Percentiles rank a stretch among this genome's conserved stretches.
phyloP scores from a whole-genome alignment of 2,888 invertebrate species.

The Palloptera scutellata region DNA sequence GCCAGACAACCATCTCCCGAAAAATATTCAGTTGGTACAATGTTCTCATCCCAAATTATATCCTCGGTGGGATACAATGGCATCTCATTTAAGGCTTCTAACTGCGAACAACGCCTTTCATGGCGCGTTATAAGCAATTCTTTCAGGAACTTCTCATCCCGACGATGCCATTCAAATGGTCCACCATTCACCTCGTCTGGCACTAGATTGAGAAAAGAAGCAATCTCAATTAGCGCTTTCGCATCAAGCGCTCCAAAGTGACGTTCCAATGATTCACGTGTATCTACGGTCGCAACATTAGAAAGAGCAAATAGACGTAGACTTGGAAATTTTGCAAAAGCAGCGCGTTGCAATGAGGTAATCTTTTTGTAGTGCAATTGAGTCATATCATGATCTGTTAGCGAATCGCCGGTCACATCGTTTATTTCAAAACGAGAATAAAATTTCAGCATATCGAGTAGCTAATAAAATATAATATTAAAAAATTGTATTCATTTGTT shows the following conservation, averaged over 20 bases:
- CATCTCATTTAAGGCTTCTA: slow-evolving; percentile 96
- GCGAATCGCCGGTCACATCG: slow-evolving; percentile 92
- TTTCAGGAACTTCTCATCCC: slow-evolving; percentile 82
- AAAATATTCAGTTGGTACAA: slow-evolving; percentile 97
- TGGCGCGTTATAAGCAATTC: slow-evolving; percentile 88
- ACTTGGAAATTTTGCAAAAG: slow-evolving; percentile 90
- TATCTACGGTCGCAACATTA: slow-evolving; percentile 96
- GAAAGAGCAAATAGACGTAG: slow-evolving; percentile 86
- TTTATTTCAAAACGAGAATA: slow-evolving; percentile 98
- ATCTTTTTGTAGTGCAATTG: slow-evolving; percentile 92
- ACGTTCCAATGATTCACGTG: slow-evolving; percentile 75
- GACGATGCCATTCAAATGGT: slow-evolving; percentile 74
- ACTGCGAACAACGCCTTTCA: slow-evolving; percentile 87
- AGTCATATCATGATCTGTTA: slow-evolving; percentile 93
- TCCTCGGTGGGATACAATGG: slow-evolving; percentile 98
- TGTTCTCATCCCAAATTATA: slow-evolving; percentile 98
- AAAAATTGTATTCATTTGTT: too few species aligned
- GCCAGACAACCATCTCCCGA: slow-evolving; percentile 96
- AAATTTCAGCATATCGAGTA: slow-evolving; percentile 94
- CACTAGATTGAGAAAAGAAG: slow-evolving; percentile 86
- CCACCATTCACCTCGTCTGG: slow-evolving; percentile 76
- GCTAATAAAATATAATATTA: slow-evolving; percentile 67
- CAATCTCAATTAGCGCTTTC: slow-evolving; percentile 83
- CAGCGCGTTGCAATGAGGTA: slow-evolving; percentile 91
- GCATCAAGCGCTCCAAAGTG: slow-evolving; percentile 80